Percentiles rank a stretch among this genome's conserved stretches.
Evolutionary conservation across 1,140 invertebrate genomes (phyloP).

Genomic region (Procambarus virginalis): DNA sequence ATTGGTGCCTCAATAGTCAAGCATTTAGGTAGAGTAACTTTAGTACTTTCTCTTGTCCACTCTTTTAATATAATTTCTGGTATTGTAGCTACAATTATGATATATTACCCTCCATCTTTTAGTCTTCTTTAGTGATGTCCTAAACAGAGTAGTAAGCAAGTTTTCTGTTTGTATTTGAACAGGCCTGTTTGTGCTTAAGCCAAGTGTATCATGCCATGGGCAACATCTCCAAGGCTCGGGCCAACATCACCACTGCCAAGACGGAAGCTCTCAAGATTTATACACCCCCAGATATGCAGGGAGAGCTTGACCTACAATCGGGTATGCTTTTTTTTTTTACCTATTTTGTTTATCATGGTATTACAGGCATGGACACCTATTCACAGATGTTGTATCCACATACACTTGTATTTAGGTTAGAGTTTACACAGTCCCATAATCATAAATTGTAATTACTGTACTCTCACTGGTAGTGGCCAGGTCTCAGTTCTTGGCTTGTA

Average conservation of each 20-base stretch:
- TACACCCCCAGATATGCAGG: slow-evolving; percentile 53
- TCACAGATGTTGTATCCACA: no score
- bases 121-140: neutral
- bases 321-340: slow-evolving; percentile 4
- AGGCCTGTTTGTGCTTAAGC: slow-evolving; percentile 46
- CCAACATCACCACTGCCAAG: slow-evolving; percentile 50
- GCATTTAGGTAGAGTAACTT: no score
- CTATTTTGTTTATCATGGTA: neutral
- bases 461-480: no score
- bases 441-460: no score
- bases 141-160: neutral
- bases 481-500: no score
- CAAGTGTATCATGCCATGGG: slow-evolving; percentile 55
- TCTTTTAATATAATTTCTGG: no score
- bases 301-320: slow-evolving; percentile 50
- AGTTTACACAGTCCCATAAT: no score
- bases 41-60: no score
- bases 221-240: slow-evolving; percentile 46
- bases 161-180: neutral
- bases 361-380: no score
- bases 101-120: neutral
- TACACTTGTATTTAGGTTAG: no score
- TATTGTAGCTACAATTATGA: neutral
- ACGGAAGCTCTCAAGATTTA: slow-evolving; percentile 51
- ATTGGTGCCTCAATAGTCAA: no score